Base-by-base conservation (phyloP, 2,888 invertebrate genomes). In the Trichacis sp. region DNA sequence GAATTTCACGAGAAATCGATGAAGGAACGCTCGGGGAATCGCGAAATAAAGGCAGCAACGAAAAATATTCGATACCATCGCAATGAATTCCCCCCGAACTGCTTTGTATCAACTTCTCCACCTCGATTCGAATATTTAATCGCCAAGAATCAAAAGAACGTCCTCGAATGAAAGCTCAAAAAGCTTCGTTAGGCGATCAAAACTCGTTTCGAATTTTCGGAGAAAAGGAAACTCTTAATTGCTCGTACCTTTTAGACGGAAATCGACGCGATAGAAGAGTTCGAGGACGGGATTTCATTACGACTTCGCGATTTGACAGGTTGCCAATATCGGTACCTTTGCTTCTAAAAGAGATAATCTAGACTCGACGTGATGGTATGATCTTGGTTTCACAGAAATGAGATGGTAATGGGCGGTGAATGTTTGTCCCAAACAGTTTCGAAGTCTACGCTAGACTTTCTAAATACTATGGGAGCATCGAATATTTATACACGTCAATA, bases 21-120 rank as follows among this genome's bases (percentile, higher is more conserved):
- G 15, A 15, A 40, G 15, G 40, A 40, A 40, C 8, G 14, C 2
- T 14, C 6, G 15, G 14, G 14, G 15, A n/a, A 15, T 40, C 15
- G 8, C n/a, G 40, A 40, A 40, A 40, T 40, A 15, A 40, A 40
- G 40, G 40, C 40, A 40, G 40, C 40, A 14, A 40, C 40, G 40
- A 15, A 15, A 40, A 40, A 40, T 36, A 40, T 40, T 12, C 6
- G 15, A 40, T 40, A 15, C 15, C 8, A 40, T 40, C 40, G 15
- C 40, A 15, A 15, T 15, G 40, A 40, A 40, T n/a, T 40, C 40
- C 36, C n/a, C 36, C 14, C 15, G 15, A 40, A 8, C 40, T 8
- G 40, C 40, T 40, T 40, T 40, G 40, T 40, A 40, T 40, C 1
- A 40, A 40, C n/a, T 36, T 36, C 36, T 2, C 36, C 8, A 24